Evolutionary conservation across 1,140 invertebrate genomes (phyloP), one percentile per base, ranked within the genome.

Genomic region (Arctopsyche grandis): DNA sequence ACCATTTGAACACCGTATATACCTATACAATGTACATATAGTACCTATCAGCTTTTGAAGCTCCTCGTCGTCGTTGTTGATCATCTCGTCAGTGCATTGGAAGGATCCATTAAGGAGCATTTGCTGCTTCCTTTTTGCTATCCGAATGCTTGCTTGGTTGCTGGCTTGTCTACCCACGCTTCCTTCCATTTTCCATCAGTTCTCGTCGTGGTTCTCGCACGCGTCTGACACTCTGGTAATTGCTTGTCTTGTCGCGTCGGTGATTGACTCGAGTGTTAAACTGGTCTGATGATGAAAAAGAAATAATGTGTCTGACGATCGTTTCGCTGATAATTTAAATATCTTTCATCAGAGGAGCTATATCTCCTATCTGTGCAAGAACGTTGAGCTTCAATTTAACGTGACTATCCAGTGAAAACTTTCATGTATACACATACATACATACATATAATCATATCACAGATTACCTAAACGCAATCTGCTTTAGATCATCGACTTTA

Each of bases 181-280:
- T 26, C 3, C 63, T 66, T 66, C 63, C 63, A 66, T 66, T 66
- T 66, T 26, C 63, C 63, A 52, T 52, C 48, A 52, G 48, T 52
- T 14, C 16, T 52, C 48, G 48, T 66, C 63, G 63, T 26, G 63
- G 63, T 26, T 66, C 22, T 3, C 10, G 16, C 48, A 52, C 48
- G 48, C 10, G 16, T 52, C 48, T 66, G 63, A 66, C 63, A 66
- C 63, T 22, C 22, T 12, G 21, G 63, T 66, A 66, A 66, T 66
- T 66, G 63, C 63, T 66, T 66, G 63, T 66, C 63, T 66, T 66
- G 63, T 66, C 63, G 63, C 63, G 63, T 22, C 63, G 24, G 63
- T 66, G 63, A 66, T 66, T 66, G 63, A 66, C 63, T 66, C 63
- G 9, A 29, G 24, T 66, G 63, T 66, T 66, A 66, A 66, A 66